A percentile compares a stretch with the other conserved stretches of the same genome.
Conservation (phyloP, 2,797 vertebrate species). For the Strix occidentalis region DNA sequence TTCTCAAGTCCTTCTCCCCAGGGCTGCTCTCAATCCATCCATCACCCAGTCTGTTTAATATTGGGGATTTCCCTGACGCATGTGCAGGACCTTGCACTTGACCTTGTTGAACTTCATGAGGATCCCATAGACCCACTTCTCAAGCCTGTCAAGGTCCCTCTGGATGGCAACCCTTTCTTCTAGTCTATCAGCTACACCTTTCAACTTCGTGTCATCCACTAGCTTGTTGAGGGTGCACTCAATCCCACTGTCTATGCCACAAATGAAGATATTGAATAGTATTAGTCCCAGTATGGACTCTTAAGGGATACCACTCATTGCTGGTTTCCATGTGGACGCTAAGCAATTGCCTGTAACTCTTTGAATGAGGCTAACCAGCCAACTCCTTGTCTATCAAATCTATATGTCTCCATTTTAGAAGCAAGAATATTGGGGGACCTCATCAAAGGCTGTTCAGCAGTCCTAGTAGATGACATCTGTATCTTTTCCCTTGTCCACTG, state of each 20-base stretch:
- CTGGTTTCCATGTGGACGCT: not conserved
- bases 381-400: not conserved
- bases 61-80: not conserved
- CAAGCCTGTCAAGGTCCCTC: not conserved
- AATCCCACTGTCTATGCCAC: not conserved
- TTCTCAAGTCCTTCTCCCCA: not conserved
- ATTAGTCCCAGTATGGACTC: not conserved
- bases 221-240: not conserved
- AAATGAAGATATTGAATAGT: not conserved
- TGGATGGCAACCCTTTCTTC: not conserved
- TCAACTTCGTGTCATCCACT: accelerated
- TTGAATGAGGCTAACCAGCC: not conserved
- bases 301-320: not conserved
- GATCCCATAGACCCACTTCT: accelerated
- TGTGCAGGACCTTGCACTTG: not conserved
- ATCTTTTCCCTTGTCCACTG: not conserved
- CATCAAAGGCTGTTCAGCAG: not conserved
- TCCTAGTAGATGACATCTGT: not conserved
- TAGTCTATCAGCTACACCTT: accelerated
- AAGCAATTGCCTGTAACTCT: not conserved
- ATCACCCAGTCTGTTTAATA: too few species aligned
- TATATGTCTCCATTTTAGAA: not conserved
- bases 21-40: too few species aligned
- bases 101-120: not conserved
- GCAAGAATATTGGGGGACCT: not conserved